These are phyloP conservation scores for Phalera bucephala DNA, from an alignment of 2,888 invertebrate species.

Conservation along the genomic window DNA sequence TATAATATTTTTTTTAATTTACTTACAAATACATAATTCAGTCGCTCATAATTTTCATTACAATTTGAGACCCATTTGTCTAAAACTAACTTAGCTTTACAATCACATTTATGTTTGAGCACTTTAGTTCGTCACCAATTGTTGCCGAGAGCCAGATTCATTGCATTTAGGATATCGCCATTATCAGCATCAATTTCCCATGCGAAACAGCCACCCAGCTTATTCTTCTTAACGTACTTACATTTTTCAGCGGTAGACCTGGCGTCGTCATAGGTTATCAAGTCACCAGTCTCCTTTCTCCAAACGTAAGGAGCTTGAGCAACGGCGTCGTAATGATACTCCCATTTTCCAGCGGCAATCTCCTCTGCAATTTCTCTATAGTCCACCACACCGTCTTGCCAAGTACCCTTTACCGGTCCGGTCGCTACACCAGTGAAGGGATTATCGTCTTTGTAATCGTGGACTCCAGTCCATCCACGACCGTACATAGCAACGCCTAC, in stretches of 20 bases:
- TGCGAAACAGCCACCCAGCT: conserved; percentile 71
- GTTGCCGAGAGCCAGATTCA: conserved; percentile 76
- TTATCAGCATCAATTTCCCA: conserved; percentile 79
- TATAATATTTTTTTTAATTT: conserved; percentile 23
- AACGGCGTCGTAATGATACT: conserved; percentile 70
- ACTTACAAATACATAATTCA: conserved; percentile 36
- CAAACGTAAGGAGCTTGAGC: conserved; percentile 78
- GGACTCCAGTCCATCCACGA: conserved; percentile 75
- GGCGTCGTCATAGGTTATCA: conserved; percentile 72
- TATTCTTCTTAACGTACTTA: conserved; percentile 74
- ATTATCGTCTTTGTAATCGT: conserved; percentile 57
- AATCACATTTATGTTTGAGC: conserved; percentile 26
- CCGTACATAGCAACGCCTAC: conserved; percentile 79
- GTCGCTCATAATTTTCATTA: conserved; percentile 36
- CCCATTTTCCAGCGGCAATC: conserved; percentile 70
- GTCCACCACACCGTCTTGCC: conserved; percentile 78
- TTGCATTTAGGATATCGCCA: conserved; percentile 72
- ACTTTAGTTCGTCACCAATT: conserved; percentile 38
- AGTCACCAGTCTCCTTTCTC: conserved; percentile 64
- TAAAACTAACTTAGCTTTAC: conserved; percentile 33
- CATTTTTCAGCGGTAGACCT: conserved; percentile 75
- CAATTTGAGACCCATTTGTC: conserved; percentile 44
- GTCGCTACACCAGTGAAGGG: conserved; percentile 74
- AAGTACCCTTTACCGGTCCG: conserved; percentile 73
- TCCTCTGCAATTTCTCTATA: conserved; percentile 73